Conservation (phyloP, 2,888 invertebrate species). For the Acleris holmiana region DNA sequence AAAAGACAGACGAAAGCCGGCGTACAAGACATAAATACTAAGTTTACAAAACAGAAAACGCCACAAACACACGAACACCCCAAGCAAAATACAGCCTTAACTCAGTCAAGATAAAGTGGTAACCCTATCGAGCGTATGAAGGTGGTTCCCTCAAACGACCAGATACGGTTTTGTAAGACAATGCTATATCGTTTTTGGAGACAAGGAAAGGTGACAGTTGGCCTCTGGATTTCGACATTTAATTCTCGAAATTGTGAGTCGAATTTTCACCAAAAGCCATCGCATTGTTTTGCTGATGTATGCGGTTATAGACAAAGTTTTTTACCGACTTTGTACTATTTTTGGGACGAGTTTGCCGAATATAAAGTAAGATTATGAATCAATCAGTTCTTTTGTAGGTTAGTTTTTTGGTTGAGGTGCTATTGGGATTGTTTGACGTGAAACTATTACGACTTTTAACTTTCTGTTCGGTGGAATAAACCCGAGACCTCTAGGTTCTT, state of each 20-base stretch:
- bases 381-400: constrained; percentile 12
- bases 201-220: constrained; percentile 74
- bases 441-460: no score
- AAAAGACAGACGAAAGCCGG: constrained; percentile 67
- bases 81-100: constrained; percentile 22
- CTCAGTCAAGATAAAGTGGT: constrained; percentile 28
- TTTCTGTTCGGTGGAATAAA: no score
- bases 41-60: constrained; percentile 41
- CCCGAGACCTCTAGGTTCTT: no score
- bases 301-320: constrained; percentile 54
- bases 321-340: constrained; percentile 43
- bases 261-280: constrained; percentile 65
- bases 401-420: no score
- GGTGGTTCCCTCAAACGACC: constrained; percentile 31
- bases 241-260: constrained; percentile 71
- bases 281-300: constrained; percentile 65
- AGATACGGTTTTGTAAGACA: constrained; percentile 54
- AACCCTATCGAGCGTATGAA: constrained; percentile 34
- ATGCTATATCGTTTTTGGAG: constrained; percentile 75
- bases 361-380: neutral
- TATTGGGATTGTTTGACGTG: no score
- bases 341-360: constrained; percentile 7
- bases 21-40: constrained; percentile 70
- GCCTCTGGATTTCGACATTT: constrained; percentile 70
- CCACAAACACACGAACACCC: neutral